Percentiles rank a stretch among this genome's conserved stretches.
Conservation (phyloP, 2,888 invertebrate genomes). For the Xestobium rufovillosum region DNA sequence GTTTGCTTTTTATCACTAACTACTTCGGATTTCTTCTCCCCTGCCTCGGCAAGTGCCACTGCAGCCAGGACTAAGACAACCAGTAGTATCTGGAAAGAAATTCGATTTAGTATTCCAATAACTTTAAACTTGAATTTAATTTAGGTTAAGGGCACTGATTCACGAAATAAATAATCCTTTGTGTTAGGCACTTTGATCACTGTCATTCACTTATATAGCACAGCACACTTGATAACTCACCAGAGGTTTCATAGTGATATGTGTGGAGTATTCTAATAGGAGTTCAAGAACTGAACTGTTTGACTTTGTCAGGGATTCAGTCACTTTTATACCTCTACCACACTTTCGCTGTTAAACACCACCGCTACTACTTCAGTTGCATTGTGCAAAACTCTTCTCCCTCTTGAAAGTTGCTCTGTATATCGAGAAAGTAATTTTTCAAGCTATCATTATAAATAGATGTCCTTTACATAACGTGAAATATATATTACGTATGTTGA, state of each 20-base stretch:
- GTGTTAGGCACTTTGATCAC: neutral
- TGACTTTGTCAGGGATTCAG: conserved; percentile 46
- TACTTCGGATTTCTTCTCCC: conserved; percentile 50
- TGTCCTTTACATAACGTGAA: conserved; percentile 42
- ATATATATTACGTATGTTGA: no score
- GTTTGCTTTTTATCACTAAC: conserved; percentile 64
- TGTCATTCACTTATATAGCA: neutral
- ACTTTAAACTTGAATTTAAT: neutral
- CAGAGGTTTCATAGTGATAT: conserved; percentile 46
- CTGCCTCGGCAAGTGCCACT: conserved; percentile 59
- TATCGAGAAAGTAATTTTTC: conserved; percentile 40
- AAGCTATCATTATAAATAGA: conserved; percentile 19
- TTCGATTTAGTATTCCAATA: neutral
- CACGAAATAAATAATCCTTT: conserved; percentile 1
- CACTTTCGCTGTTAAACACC: conserved; percentile 47
- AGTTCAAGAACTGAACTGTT: conserved; percentile 54
- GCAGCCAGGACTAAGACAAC: conserved; percentile 67
- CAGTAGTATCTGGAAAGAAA: conserved; percentile 56
- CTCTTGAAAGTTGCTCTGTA: conserved; percentile 31
- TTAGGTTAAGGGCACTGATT: neutral
- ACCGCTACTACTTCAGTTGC: conserved; percentile 33
- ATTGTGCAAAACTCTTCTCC: conserved; percentile 37
- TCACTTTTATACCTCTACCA: conserved; percentile 51
- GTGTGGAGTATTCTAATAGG: conserved; percentile 32
- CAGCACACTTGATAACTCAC: conserved; percentile 41